Evolutionary conservation across 2,113 vertebrate genomes (phyloP).

Genomic region (Python bivittatus): DNA sequence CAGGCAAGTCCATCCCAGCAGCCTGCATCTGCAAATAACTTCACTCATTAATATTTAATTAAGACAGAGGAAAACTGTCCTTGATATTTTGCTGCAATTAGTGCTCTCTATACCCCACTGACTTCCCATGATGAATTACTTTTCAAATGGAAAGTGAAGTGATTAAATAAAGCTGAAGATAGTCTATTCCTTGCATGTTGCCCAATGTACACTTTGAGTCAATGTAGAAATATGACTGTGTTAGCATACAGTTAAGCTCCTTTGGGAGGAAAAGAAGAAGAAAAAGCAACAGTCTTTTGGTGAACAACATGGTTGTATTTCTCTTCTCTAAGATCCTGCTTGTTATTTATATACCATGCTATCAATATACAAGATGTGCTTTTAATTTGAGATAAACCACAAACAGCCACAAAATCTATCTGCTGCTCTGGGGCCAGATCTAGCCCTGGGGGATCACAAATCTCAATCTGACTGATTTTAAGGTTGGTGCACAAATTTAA

Average conservation of each 20-base stretch:
- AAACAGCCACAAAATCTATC: neutral
- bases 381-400: neutral
- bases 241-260: slow-evolving; percentile 10
- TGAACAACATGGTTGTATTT: neutral
- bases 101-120: slow-evolving; percentile 81
- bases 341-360: neutral
- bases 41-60: slow-evolving; percentile 86
- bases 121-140: slow-evolving; percentile 84
- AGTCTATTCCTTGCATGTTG: slow-evolving; percentile 66
- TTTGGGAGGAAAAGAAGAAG: neutral
- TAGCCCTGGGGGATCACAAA: neutral
- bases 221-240: slow-evolving; percentile 35
- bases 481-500: neutral
- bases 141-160: slow-evolving; percentile 85
- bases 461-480: neutral
- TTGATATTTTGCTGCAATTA: slow-evolving; percentile 85
- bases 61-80: slow-evolving; percentile 83
- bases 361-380: slow-evolving; percentile 4
- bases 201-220: slow-evolving; percentile 58
- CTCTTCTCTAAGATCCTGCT: neutral
- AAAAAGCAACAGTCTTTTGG: neutral
- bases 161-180: slow-evolving; percentile 81
- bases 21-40: slow-evolving; percentile 82
- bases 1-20: slow-evolving; percentile 78
- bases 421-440: neutral